Percentiles rank a stretch among this genome's conserved stretches.
Evolutionary conservation across 2,113 vertebrate species (phyloP).

Genomic region (Peromyscus polionotus): DNA sequence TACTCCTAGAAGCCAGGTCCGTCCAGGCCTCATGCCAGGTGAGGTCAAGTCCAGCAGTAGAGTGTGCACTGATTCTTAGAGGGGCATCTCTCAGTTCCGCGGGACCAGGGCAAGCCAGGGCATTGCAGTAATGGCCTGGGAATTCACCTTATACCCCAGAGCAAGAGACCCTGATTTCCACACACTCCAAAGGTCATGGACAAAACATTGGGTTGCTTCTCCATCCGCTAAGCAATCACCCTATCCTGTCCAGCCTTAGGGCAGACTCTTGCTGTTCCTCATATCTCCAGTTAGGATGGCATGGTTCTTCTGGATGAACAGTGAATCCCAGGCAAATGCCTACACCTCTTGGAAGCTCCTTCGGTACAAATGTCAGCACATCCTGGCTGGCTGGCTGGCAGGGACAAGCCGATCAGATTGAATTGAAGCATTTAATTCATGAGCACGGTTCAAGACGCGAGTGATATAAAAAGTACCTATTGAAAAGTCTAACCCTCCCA

Average conservation of each 20-base stretch:
- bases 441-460: conserved; percentile 16
- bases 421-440: neutral
- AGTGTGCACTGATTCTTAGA: neutral
- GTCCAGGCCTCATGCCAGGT: neutral
- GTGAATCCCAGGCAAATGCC: neutral
- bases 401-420: neutral
- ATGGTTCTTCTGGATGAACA: neutral
- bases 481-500: neutral
- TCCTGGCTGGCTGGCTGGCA: neutral
- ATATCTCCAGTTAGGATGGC: neutral
- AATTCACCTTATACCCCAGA: neutral
- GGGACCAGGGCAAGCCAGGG: neutral
- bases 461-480: neutral
- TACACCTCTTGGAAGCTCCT: neutral
- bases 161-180: neutral
- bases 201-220: neutral
- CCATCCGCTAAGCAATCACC: neutral
- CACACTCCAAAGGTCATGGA: neutral
- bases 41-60: neutral
- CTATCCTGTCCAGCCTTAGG: neutral
- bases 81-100: neutral
- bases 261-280: neutral
- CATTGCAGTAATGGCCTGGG: neutral
- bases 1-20: conserved; percentile 46
- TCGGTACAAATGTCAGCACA: neutral